Evolutionary conservation across 2,113 vertebrate species (phyloP), one percentile per base, ranked within the genome.

Genomic region (Ceyx margarethae): DNA sequence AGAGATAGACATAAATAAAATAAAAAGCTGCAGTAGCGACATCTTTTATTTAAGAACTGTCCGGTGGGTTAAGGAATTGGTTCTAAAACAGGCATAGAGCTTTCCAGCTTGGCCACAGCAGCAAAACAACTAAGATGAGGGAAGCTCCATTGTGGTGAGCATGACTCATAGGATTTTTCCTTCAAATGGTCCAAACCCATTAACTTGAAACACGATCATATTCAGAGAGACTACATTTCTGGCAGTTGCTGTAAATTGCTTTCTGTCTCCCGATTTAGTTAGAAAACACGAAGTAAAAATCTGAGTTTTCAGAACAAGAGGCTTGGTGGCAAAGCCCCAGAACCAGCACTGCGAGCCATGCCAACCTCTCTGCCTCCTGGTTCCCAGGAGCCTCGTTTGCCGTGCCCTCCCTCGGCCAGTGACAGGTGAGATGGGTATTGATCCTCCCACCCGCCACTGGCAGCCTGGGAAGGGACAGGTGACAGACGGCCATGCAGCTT

Each of bases 381-480:
- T 23, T 90, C 74, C 43, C 13, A 8, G 48, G 87, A 53, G 71
- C 62, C 76, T 87, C 50, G 48, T 91, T 95, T 42, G 85, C 96
- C 60, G 9, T 45, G 89, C 82, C 93, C 91, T 62, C 80, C 93
- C 93, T 76, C 40, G 74, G 82, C 51, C 94, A 86, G 94, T 96
- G 98, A 97, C 98, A 98, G 98, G 96, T 97, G 94, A 96, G 97
- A 95, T 91, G 82, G 23, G 66, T 93, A 97, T 96, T 67, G 96
- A 97, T 98, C 95, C 96, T 58, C 51, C 4, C 93, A 84, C 90
- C 96, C 75, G 93, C 97, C 94, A 80, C 76, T 88, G 33, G 97
- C 95, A 96, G 97, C 96, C 97, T 97, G 96, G 97, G 97, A 96
- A 97, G 98, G 97, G 98, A 96, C 97, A 96, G 97, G 97, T 74